These are phyloP conservation scores for Hippocampus zosterae DNA, from an alignment of 2,113 vertebrate species.

Conservation along the genomic window DNA sequence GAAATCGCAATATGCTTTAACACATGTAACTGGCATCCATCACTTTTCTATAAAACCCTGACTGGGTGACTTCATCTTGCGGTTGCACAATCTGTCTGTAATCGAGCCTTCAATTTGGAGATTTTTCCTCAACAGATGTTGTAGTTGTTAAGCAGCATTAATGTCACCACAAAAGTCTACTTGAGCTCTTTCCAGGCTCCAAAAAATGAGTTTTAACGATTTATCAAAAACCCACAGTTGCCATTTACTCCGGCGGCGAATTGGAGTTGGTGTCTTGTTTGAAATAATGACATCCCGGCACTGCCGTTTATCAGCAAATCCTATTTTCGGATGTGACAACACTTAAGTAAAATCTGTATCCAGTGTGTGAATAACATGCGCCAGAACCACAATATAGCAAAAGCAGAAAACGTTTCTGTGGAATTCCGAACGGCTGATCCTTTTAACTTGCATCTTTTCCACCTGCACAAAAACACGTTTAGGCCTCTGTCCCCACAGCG, in stretches of 20 bases:
- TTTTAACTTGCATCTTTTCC: constrained; percentile 36
- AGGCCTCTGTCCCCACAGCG: constrained; percentile 24
- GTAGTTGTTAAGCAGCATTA: neutral
- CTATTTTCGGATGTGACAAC: neutral
- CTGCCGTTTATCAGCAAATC: neutral
- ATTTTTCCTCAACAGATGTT: constrained; percentile 2
- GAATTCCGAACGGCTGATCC: neutral
- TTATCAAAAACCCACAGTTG: constrained; percentile 8
- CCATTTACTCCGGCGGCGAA: neutral
- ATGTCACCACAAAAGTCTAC: neutral
- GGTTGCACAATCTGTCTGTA: neutral
- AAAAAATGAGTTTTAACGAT: neutral
- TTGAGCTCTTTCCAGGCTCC: neutral
- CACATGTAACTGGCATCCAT: neutral
- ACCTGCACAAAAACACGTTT: constrained; percentile 18
- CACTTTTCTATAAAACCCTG: neutral
- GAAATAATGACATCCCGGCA: neutral
- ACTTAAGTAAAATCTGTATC: neutral
- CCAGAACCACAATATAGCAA: neutral
- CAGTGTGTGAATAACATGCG: neutral
- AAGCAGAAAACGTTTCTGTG: neutral
- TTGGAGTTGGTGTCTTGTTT: neutral
- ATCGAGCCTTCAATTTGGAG: neutral
- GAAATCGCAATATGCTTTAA: neutral
- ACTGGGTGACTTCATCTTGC: constrained; percentile 1